Conservation (phyloP, 2,888 invertebrate genomes). For the Electrophaes corylata region DNA sequence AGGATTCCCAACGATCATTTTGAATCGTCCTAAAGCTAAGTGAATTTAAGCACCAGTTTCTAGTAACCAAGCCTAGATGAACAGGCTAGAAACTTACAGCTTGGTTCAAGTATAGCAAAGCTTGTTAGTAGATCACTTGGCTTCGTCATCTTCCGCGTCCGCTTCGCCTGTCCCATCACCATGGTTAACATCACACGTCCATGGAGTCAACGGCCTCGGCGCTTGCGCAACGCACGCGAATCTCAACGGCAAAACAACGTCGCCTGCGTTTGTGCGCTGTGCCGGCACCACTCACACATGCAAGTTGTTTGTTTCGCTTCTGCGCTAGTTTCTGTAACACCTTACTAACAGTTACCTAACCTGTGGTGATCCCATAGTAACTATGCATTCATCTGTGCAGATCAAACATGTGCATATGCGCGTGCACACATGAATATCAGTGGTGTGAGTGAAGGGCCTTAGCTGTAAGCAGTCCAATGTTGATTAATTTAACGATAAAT, state of each 20-base stretch:
- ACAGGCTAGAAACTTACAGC: too few species aligned
- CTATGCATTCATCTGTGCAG: slow-evolving; percentile 6
- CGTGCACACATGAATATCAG: slow-evolving; percentile 9
- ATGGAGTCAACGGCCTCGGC: slow-evolving; percentile 80
- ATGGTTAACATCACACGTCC: slow-evolving; percentile 26
- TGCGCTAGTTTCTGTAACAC: slow-evolving; percentile 31
- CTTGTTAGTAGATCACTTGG: background rate
- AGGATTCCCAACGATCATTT: too few species aligned
- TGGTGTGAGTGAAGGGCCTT: slow-evolving; percentile 71
- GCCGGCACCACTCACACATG: slow-evolving; percentile 46
- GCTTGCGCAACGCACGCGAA: slow-evolving; percentile 83
- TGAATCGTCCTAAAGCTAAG: too few species aligned
- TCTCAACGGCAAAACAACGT: slow-evolving; percentile 82
- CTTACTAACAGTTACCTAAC: slow-evolving; percentile 7
- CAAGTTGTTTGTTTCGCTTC: slow-evolving; percentile 40
- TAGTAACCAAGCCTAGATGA: too few species aligned
- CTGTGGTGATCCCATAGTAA: slow-evolving; percentile 8
- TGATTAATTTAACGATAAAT: slow-evolving; percentile 76
- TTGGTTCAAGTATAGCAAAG: background rate
- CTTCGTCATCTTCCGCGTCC: slow-evolving; percentile 20
- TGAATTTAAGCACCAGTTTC: too few species aligned
- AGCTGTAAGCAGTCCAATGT: slow-evolving; percentile 65
- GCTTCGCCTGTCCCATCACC: slow-evolving; percentile 46
- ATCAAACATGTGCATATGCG: slow-evolving; percentile 33
- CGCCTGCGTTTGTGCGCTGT: slow-evolving; percentile 58